Evolutionary conservation across 2,797 vertebrate genomes (phyloP).

Genomic region (Argyrosomus regius): DNA sequence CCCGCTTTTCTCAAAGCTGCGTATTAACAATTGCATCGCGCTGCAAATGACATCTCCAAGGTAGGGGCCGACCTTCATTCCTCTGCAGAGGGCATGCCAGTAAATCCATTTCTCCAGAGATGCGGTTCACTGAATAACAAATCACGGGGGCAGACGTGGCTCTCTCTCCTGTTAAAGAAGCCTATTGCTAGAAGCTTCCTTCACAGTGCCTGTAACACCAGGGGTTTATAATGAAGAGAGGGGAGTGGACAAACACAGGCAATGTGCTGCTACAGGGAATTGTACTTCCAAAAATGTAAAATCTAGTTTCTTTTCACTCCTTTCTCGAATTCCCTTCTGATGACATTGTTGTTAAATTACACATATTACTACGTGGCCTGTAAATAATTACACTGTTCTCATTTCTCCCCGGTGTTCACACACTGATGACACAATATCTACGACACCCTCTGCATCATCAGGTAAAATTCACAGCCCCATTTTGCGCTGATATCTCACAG

Average conservation of each 20-base stretch:
- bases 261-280: conserved; percentile 39
- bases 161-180: conserved; percentile 73
- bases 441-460: conserved; percentile 36
- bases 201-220: conserved; percentile 56
- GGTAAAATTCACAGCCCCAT: conserved; percentile 45
- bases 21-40: conserved; percentile 71
- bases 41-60: conserved; percentile 76
- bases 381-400: conserved; percentile 22
- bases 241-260: conserved; percentile 63
- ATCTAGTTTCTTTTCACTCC: conserved; percentile 23
- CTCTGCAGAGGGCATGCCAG: conserved; percentile 79
- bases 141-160: conserved; percentile 74
- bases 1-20: conserved; percentile 60
- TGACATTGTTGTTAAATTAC: conserved; percentile 50
- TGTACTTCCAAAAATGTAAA: conserved; percentile 24
- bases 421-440: conserved; percentile 24
- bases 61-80: conserved; percentile 79
- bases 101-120: conserved; percentile 85
- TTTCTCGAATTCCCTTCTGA: conserved; percentile 28
- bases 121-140: conserved; percentile 84
- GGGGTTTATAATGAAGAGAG: conserved; percentile 61
- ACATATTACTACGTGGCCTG: conserved; percentile 32
- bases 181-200: conserved; percentile 68
- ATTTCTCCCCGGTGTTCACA: conserved; percentile 26
- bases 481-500: conserved; percentile 58